phyloP scores from a whole-genome alignment of 2,113 vertebrate species.

The Menura novaehollandiae region DNA sequence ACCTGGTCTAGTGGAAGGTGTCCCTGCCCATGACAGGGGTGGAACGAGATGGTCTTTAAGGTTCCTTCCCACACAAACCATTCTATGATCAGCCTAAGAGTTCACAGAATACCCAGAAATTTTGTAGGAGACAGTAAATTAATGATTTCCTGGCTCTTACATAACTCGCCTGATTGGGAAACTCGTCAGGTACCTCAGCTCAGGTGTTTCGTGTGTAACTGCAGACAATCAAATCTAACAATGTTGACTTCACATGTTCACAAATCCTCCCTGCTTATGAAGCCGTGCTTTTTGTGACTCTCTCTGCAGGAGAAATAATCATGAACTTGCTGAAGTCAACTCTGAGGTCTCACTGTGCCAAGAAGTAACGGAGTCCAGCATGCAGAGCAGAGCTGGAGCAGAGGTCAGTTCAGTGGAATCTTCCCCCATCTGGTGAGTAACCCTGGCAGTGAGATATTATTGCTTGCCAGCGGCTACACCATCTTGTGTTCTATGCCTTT shows the following conservation, averaged over 20 bases:
- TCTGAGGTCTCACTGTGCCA: not conserved
- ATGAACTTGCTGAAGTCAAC: not conserved
- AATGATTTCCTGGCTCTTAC: not conserved
- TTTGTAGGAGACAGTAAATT: not conserved
- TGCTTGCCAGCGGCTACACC: not conserved
- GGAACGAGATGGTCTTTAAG: not conserved
- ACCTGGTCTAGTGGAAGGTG: rapidly evolving
- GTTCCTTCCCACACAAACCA: not conserved
- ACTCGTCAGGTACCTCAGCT: not conserved
- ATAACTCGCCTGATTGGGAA: not conserved
- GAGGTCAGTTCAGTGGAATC: not conserved
- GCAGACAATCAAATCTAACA: not conserved
- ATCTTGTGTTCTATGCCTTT: not conserved
- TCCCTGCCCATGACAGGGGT: not conserved
- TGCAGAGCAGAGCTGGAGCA: not conserved
- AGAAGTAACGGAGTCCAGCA: rapidly evolving
- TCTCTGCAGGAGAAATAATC: not conserved
- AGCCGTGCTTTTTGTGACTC: not conserved
- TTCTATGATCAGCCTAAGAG: not conserved
- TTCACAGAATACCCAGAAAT: not conserved
- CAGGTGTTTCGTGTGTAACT: not conserved
- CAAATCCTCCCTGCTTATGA: not conserved
- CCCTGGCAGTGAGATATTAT: not conserved
- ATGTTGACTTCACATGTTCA: not conserved
- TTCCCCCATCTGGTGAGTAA: not conserved